Evolutionary conservation across 2,888 invertebrate genomes (phyloP), one percentile per base, ranked within the genome.

Genomic region (Dorcus hopei): DNA sequence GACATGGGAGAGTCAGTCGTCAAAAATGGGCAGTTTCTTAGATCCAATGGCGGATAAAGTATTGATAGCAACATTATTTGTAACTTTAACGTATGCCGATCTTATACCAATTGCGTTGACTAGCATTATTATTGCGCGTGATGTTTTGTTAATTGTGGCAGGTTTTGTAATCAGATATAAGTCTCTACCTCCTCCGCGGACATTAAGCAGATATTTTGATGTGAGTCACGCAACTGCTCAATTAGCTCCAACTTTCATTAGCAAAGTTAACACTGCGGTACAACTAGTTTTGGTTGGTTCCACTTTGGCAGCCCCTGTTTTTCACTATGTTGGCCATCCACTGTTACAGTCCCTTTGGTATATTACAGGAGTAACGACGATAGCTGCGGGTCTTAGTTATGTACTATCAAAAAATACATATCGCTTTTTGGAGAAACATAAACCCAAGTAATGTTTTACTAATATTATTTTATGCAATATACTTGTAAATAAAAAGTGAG

Each of bases 31-130:
- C 0, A 95, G 95, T 58, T 95, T 97, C 72, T 78, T 99, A 11
- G 98, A 99, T 79, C 98, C 98, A 0, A 86, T 97, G 82, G 98
- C 98, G 2, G 98, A 99, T 77, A 99, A 99, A 81, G 82, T 97
- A 40, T 82, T 99, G 2, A 88, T 98, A 65, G 93, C 91, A 9
- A 91, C 93, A 1, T 80, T 98, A 55, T 95, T 95, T 71, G 80
- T 97, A 52, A 87, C 95, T 0, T 81, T 98, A 61, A 93, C 96
- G 14, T 91, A 90, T 78, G 89, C 90, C 58, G 86, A 87, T 63
- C 80, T 97, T 54, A 90, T 98, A 74, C 97, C 98, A 48, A 76
- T 91, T 43, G 81, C 86, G 57, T 78, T 95, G 49, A 93, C 96
- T 3, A 83, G 86, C 14, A 81, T 97, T 50, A 94, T 98, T 54